phyloP scores from a whole-genome alignment of 2,797 vertebrate genomes.

The Benthosema pterotum region DNA sequence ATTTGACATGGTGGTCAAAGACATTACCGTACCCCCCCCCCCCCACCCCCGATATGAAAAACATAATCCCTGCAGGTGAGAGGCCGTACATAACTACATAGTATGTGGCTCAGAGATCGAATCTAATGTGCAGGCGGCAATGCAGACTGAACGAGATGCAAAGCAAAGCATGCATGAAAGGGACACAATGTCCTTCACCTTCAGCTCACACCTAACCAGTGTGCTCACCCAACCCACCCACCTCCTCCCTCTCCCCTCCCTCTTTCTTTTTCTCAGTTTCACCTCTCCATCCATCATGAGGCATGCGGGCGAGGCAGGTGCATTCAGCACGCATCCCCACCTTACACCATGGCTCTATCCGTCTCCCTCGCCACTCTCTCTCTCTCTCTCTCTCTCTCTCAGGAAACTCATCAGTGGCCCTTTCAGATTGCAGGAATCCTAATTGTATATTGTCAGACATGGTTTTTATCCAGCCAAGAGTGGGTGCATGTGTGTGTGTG shows the following conservation, averaged over 20 bases:
- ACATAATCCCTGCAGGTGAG: slow-evolving; percentile 47
- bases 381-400: slow-evolving; percentile 15
- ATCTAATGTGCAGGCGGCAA: slow-evolving; percentile 15
- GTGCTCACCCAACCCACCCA: slow-evolving; percentile 3
- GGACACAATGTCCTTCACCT: slow-evolving; percentile 62
- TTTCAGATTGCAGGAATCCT: slow-evolving; percentile 62
- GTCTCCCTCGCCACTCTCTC: slow-evolving; percentile 26
- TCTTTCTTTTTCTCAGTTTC: slow-evolving; percentile 39
- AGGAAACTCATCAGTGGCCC: slow-evolving; percentile 58
- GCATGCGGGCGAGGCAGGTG: slow-evolving; percentile 60
- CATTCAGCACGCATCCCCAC: slow-evolving; percentile 50
- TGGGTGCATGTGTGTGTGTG: not conserved
- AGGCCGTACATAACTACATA: slow-evolving; percentile 33
- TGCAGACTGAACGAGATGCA: slow-evolving; percentile 23
- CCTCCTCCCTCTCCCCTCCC: not conserved
- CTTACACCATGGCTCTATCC: slow-evolving; percentile 10
- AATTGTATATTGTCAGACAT: slow-evolving; percentile 64
- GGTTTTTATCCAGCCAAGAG: slow-evolving; percentile 29
- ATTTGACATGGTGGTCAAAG: slow-evolving; percentile 26
- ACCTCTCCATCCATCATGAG: slow-evolving; percentile 64
- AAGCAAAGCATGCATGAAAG: slow-evolving; percentile 35
- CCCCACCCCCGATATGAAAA: slow-evolving; percentile 44
- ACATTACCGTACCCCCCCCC: too few relatives aligned
- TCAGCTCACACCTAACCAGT: slow-evolving; percentile 24
- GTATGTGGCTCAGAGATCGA: slow-evolving; percentile 40